Percentiles rank a stretch among this genome's conserved stretches.
Evolutionary conservation across 2,797 vertebrate genomes (phyloP).

Genomic region (Neopelma chrysocephalum): DNA sequence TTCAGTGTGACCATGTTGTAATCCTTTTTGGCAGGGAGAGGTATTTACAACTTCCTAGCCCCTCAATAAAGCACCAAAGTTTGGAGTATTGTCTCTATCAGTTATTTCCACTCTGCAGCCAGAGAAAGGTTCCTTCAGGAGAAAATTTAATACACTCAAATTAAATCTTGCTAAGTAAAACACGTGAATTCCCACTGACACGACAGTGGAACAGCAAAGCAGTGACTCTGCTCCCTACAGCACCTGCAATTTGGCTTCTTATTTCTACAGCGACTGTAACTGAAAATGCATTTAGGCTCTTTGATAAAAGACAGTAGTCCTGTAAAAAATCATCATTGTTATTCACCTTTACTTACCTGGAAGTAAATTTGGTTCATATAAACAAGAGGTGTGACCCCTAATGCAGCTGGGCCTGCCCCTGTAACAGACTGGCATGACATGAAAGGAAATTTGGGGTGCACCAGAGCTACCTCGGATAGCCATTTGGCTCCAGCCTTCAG

Average conservation of each 20-base stretch:
- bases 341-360: neutral
- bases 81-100: neutral
- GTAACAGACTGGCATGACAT: neutral
- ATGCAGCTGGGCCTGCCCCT: neutral
- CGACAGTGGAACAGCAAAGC: neutral
- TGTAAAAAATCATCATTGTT: neutral
- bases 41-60: neutral
- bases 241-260: neutral
- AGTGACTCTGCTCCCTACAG: neutral
- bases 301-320: neutral
- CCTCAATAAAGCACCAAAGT: neutral
- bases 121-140: neutral
- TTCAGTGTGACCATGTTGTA: neutral
- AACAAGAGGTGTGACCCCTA: neutral
- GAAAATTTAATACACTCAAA: neutral
- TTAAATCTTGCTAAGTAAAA: neutral
- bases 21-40: neutral
- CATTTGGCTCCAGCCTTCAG: neutral
- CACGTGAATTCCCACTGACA: accelerated
- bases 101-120: neutral
- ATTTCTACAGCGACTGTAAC: neutral
- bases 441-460: neutral
- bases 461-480: neutral
- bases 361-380: neutral
- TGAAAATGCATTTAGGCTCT: neutral